Evolutionary conservation across 2,797 vertebrate species (phyloP), one percentile per base, ranked within the genome.

Genomic region (Hirundo rustica): DNA sequence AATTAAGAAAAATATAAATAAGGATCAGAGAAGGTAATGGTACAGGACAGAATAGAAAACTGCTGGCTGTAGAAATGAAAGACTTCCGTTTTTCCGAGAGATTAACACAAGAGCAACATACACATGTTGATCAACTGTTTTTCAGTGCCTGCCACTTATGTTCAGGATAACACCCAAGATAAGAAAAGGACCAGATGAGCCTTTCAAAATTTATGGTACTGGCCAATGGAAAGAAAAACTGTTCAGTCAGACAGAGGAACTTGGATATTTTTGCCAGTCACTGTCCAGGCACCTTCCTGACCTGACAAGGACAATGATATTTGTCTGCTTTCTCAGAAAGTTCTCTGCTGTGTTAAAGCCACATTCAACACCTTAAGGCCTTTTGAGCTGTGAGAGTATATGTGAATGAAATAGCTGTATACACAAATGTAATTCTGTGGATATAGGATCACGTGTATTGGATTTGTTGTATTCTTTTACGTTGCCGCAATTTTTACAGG

Each of bases 301-400:
- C 42, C 34, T 23, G 13, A 68, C 53, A 55, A 62, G 7, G 23
- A 19, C 5, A 42, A 6, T n/a, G 36, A 14, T 20, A 21, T 32
- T 71, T 71, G 4, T 5, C 50, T 45, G 12, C 21, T 54, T 57
- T 58, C 25, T 66, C 34, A 50, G 29, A 48, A 54, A 74, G 3
- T 42, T 77, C 13, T 90, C 62, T 42, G 9, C 23, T 42, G 1
- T 4, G 1, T 26, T 74, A 25, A 15, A 74, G 18, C 2, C 16
- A 12, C 5, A 1, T 15, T 12, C 32, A 20, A 1, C 13, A 29
- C 11, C 16, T 61, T 16, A n/a, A 21, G 16, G 8, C 8, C 18
- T 45, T 66, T 58, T 29, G 17, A 74, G 7, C 10, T 47, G 4
- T 66, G 71, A 67, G 22, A n/a, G 8, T 13, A 7, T 25, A 18